phyloP scores from a whole-genome alignment of 2,113 vertebrate genomes.

The Mellivora capensis region DNA sequence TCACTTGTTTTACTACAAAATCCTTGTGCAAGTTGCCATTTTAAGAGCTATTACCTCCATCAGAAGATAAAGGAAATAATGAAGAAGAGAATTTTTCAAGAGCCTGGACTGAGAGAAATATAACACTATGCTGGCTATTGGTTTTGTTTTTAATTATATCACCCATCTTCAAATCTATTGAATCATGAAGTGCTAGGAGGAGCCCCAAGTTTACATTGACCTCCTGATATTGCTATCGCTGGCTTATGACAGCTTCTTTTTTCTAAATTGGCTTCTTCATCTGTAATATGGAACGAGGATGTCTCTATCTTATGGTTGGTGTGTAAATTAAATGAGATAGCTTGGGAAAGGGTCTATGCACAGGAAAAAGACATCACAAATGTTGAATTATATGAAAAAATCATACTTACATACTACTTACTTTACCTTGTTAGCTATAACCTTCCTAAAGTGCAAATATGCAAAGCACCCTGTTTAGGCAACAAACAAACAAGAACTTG shows the following conservation, averaged over 20 bases:
- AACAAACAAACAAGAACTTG: not conserved
- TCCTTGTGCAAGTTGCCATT: not conserved
- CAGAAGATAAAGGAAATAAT: conserved; percentile 22
- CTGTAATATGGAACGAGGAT: not conserved
- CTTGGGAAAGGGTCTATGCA: not conserved
- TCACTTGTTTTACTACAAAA: conserved; percentile 16
- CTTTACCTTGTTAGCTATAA: not conserved
- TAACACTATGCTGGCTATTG: not conserved
- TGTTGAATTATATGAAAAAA: not conserved
- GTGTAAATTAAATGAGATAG: not conserved
- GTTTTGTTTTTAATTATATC: not conserved
- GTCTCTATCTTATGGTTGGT: not conserved
- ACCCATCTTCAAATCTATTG: not conserved
- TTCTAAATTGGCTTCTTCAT: not conserved
- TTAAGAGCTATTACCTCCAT: not conserved
- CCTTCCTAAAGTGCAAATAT: not conserved
- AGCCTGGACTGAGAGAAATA: not conserved
- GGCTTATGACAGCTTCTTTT: not conserved
- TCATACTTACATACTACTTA: too few relatives aligned
- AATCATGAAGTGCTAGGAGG: not conserved
- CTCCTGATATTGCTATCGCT: not conserved
- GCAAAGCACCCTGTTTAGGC: not conserved
- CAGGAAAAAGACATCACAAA: not conserved
- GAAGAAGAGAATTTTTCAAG: conserved; percentile 32
- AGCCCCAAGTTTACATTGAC: not conserved